phyloP scores from a whole-genome alignment of 1,140 invertebrate species.

The Heliconius melpomene region DNA sequence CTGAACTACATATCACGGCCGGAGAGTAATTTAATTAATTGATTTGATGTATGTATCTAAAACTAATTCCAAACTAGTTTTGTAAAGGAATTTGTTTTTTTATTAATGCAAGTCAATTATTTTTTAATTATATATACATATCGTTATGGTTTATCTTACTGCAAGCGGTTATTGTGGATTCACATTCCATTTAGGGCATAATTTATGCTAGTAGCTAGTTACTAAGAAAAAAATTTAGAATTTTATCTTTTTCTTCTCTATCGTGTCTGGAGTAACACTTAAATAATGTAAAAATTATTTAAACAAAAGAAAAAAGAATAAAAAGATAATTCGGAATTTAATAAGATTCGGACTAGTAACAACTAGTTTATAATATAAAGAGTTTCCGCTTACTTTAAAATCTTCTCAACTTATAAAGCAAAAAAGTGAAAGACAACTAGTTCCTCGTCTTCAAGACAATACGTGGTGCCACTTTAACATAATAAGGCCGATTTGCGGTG shows the following conservation, averaged over 20 bases:
- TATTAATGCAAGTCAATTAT: background rate
- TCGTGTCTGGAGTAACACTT: too few relatives aligned
- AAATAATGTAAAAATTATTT: too few relatives aligned
- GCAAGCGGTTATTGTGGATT: too few relatives aligned
- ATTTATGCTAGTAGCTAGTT: too few relatives aligned
- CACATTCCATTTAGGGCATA: too few relatives aligned
- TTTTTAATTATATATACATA: background rate
- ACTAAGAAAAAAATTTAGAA: too few relatives aligned
- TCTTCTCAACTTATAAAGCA: background rate
- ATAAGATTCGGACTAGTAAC: too few relatives aligned
- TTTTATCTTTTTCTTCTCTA: too few relatives aligned
- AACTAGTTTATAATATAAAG: too few relatives aligned
- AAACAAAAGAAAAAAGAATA: too few relatives aligned
- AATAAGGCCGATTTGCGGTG: slow-evolving; percentile 54
- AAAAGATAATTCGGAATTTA: too few relatives aligned
- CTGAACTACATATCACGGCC: background rate
- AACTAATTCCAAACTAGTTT: background rate
- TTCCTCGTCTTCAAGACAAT: slow-evolving; percentile 37
- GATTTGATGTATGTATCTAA: background rate
- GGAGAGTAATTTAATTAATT: slow-evolving; percentile 11
- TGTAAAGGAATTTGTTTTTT: background rate
- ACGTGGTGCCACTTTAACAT: slow-evolving; percentile 52
- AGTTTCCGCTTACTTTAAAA: background rate
- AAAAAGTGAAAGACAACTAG: slow-evolving; percentile 4
- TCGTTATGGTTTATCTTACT: too few relatives aligned